Conservation (phyloP, 2,113 vertebrate genomes). For the Corynorhinus townsendii region DNA sequence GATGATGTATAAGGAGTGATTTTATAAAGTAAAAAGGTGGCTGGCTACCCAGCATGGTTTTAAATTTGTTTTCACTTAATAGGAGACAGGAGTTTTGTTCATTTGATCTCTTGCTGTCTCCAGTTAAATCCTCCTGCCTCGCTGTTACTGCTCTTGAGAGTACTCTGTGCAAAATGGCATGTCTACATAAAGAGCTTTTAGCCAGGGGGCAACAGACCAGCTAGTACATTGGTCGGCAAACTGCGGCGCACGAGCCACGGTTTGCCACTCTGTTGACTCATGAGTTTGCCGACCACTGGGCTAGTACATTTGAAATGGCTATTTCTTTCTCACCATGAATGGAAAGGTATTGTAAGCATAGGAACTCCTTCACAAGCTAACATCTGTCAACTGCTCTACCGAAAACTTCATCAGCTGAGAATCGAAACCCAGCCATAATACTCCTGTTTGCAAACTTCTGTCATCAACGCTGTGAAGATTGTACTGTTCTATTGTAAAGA, state of each 20-base stretch:
- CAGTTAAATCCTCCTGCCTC: neutral
- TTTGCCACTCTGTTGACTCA: too few relatives aligned
- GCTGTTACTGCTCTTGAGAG: neutral
- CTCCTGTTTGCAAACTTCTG: constrained; percentile 24
- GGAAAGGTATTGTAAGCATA: constrained; percentile 30
- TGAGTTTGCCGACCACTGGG: neutral
- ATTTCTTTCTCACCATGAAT: constrained; percentile 21
- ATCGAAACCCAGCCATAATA: constrained; percentile 17
- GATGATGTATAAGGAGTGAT: constrained; percentile 45
- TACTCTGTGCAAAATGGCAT: constrained; percentile 14
- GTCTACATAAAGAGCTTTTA: constrained; percentile 27
- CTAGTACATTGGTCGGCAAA: neutral
- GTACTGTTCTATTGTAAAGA: neutral
- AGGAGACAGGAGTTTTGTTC: constrained; percentile 12
- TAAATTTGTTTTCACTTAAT: constrained; percentile 55
- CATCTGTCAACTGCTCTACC: neutral
- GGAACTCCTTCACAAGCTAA: neutral
- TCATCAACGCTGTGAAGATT: neutral
- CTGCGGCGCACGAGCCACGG: too few relatives aligned
- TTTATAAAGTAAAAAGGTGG: neutral
- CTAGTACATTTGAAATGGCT: neutral
- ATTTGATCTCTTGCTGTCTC: neutral
- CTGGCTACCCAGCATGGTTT: constrained; percentile 18
- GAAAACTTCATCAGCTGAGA: constrained; percentile 2
- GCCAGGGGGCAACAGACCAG: constrained; percentile 1